Conservation (phyloP, 2,113 vertebrate species). For the Chaetops frenatus region DNA sequence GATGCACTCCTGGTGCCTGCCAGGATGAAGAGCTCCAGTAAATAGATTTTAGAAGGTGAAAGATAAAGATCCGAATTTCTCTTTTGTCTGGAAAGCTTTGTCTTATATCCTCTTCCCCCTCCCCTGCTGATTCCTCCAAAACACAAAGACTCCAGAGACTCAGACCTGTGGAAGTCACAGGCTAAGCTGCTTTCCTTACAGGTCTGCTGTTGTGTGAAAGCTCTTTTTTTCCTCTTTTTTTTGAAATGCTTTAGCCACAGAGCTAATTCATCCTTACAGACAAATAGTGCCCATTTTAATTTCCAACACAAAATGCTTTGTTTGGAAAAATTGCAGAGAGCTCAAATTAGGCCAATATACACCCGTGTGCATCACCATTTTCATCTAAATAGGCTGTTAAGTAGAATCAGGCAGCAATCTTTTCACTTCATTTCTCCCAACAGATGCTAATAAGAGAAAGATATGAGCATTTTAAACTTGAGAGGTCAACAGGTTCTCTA, state of each 20-base stretch:
- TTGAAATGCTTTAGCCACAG: background rate
- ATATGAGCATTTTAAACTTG: background rate
- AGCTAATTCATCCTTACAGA: background rate
- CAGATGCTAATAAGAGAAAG: background rate
- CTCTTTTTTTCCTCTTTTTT: background rate
- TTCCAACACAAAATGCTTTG: background rate
- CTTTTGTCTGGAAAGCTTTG: background rate
- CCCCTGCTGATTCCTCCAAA: background rate
- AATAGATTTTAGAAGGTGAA: background rate
- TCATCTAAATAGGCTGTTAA: constrained; percentile 2
- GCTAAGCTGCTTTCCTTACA: background rate
- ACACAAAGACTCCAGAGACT: background rate
- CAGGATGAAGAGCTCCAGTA: background rate
- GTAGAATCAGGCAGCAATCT: background rate
- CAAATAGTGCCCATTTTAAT: background rate
- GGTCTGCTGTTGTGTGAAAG: background rate
- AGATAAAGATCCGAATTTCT: background rate
- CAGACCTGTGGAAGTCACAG: background rate
- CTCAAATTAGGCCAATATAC: background rate
- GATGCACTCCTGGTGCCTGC: background rate
- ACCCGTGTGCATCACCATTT: background rate
- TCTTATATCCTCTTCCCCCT: background rate
- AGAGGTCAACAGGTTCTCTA: background rate
- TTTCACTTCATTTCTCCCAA: background rate
- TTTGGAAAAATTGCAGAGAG: background rate